These are phyloP conservation scores for Cichladusa arquata DNA, from an alignment of 2,113 vertebrate species.

Conservation along the genomic window DNA sequence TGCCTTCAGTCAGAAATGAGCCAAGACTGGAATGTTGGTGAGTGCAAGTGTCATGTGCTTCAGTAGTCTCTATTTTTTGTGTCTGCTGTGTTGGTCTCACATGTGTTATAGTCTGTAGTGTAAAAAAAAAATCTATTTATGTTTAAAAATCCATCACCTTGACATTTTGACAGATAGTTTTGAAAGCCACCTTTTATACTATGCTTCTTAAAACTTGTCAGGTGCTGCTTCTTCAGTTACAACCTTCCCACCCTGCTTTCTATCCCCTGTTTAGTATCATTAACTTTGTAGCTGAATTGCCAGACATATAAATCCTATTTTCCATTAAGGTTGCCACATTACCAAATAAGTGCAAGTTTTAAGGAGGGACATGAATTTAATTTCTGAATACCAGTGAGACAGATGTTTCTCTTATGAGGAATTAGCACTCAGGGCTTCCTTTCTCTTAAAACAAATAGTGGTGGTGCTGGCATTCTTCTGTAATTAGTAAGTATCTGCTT, in stretches of 20 bases:
- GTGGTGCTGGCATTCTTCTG: background rate
- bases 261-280: background rate
- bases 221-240: slow-evolving; percentile 2
- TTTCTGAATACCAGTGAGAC: background rate
- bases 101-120: background rate
- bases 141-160: slow-evolving; percentile 21
- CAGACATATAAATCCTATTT: slow-evolving; percentile 24
- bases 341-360: slow-evolving; percentile 39
- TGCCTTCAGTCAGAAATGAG: background rate
- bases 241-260: background rate
- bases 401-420: slow-evolving; percentile 35
- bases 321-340: slow-evolving; percentile 32
- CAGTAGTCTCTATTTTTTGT: background rate
- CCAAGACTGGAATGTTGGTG: background rate
- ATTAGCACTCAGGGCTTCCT: background rate
- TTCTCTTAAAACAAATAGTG: slow-evolving; percentile 1
- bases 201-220: background rate
- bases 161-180: slow-evolving; percentile 6
- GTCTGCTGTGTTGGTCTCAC: background rate
- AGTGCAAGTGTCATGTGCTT: background rate
- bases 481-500: background rate
- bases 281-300: background rate
- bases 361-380: slow-evolving; percentile 21
- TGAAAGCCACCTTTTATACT: background rate
- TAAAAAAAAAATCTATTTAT: background rate